Evolutionary conservation across 1,140 invertebrate species (phyloP), one percentile per base, ranked within the genome.

Genomic region (Sitobion miscanthi): DNA sequence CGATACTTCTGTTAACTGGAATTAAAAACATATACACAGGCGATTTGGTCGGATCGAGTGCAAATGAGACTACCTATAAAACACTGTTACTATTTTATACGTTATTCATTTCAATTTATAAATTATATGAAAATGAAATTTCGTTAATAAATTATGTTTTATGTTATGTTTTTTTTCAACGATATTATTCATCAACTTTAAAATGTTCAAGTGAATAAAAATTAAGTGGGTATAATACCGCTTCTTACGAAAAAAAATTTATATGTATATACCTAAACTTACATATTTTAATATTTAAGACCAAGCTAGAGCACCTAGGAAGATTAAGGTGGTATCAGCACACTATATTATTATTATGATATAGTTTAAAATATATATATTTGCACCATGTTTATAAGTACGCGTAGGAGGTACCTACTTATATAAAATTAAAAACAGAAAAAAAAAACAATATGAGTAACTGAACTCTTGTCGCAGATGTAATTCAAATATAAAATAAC

Each of bases 1-100:
- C 88, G 88, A 90, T 90, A 90, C 54, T 62, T 62, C 23, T 38
- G 88, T 90, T 57, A 45, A 90, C 42, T 62, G 42, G 88, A 62
- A 90, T 62, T 62, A 57, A 62, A 62, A 62, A 90, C 42, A 90
- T 62, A 89, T n/a, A 62, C 42, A 90, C 7, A 42, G 38, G 20
- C 0, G 30, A 42, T 62, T 90, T 90, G 54, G 23, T 62, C 20
- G 45, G 30, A 52, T 88, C 30, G 11, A 42, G 82, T 38, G 82
- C 35, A 42, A 83, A 38, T 42, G 35, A 42, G 42, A 85, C n/a
- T n/a, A 5, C 14, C 21, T 52, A 52, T 52, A 77, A 77, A 77
- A 77, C 14, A 69, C 14, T 77, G 4, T 77, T 35, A 20, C 52
- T 52, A 52, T 30, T 17, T 3, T 77, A n/a, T 77, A 77, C 62